phyloP scores from a whole-genome alignment of 2,888 invertebrate species.

The Lymantria dispar region DNA sequence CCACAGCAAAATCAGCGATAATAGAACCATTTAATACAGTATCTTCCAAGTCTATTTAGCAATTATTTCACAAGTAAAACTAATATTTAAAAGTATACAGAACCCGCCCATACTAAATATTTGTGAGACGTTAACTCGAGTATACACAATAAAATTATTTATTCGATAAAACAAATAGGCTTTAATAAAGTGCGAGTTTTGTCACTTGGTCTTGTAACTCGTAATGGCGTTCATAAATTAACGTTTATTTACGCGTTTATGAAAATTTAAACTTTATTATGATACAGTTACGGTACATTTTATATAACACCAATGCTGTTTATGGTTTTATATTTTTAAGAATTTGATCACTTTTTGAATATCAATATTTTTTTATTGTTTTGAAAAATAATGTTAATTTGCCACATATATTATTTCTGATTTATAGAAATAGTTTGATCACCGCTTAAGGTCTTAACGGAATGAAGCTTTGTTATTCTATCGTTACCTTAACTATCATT shows the following conservation, averaged over 20 bases:
- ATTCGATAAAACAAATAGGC: constrained; percentile 73
- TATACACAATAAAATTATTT: constrained; percentile 62
- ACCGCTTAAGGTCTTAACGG: too few species aligned
- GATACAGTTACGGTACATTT: not conserved
- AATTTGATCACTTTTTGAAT: constrained; percentile 12
- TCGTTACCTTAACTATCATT: too few species aligned
- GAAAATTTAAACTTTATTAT: not conserved
- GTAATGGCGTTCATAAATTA: constrained; percentile 65
- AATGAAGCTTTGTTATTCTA: too few species aligned
- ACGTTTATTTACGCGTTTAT: constrained; percentile 12
- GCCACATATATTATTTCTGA: too few species aligned
- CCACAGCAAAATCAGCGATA: too few species aligned
- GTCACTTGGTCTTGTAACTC: constrained; percentile 59
- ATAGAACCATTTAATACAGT: too few species aligned
- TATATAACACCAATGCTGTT: not conserved
- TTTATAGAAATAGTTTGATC: too few species aligned
- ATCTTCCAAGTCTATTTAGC: not conserved
- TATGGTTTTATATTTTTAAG: not conserved
- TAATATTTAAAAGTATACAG: constrained; percentile 5
- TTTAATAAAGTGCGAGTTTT: constrained; percentile 72
- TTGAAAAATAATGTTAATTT: too few species aligned
- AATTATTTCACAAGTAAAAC: constrained; percentile 1
- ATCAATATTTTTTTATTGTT: not conserved
- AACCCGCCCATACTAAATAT: constrained; percentile 11
- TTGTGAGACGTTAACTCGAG: constrained; percentile 20